Conservation (phyloP, 2,888 invertebrate species). For the Hybos culiciformis region DNA sequence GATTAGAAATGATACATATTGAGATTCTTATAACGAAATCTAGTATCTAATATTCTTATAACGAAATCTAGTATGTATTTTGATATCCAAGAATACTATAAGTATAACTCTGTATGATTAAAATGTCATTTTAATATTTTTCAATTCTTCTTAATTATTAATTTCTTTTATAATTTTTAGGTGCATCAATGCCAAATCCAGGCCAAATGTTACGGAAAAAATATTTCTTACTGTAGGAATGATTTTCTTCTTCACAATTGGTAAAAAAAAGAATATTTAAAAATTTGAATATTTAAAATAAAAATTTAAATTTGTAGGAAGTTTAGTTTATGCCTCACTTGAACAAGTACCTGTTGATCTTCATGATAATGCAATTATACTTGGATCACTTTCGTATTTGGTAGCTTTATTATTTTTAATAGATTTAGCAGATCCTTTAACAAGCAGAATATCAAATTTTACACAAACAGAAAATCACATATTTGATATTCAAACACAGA, state of each 20-base stretch:
- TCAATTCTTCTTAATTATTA: background rate
- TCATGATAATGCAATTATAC: slow-evolving; percentile 17
- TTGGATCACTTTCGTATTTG: slow-evolving; percentile 17
- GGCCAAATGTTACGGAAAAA: slow-evolving; percentile 16
- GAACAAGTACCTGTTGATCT: slow-evolving; percentile 17
- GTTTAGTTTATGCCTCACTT: slow-evolving; percentile 16
- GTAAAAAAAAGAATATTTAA: slow-evolving; percentile 8
- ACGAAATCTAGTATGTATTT: no score
- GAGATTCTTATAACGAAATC: no score
- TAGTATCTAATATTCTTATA: no score
- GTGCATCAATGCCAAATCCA: slow-evolving; percentile 15
- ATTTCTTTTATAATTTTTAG: slow-evolving; percentile 9
- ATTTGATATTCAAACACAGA: slow-evolving; percentile 8
- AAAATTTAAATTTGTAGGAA: slow-evolving; percentile 8
- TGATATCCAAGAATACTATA: no score
- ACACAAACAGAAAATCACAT: slow-evolving; percentile 16
- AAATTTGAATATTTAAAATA: background rate
- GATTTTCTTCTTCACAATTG: slow-evolving; percentile 17
- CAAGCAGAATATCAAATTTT: slow-evolving; percentile 5
- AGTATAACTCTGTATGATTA: no score
- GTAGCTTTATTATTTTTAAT: slow-evolving; percentile 16
- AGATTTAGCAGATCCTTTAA: slow-evolving; percentile 16
- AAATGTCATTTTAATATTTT: no score
- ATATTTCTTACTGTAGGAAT: slow-evolving; percentile 17
- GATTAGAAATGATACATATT: no score